A percentile compares a stretch with the other conserved stretches of the same genome.
These are phyloP conservation scores for Macrobrachium rosenbergii DNA, from an alignment of 1,140 invertebrate species.

Conservation along the genomic window DNA sequence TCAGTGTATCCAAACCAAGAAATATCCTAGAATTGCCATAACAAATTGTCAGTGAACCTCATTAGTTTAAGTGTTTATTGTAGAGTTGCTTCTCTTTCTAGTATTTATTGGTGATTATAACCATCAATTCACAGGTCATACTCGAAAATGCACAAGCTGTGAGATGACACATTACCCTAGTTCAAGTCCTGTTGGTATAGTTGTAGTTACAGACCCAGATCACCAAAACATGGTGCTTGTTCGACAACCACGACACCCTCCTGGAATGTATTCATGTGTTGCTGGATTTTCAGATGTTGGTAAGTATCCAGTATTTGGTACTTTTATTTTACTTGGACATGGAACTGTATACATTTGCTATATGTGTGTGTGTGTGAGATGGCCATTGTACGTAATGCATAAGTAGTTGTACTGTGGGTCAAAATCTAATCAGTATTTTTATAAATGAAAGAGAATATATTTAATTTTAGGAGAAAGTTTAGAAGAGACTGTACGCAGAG, in stretches of 20 bases:
- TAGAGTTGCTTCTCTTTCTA: neutral
- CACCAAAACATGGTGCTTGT: slow-evolving; percentile 73
- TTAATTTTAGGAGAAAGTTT: slow-evolving; percentile 73
- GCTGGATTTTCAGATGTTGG: slow-evolving; percentile 76
- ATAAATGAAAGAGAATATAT: neutral
- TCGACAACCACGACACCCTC: slow-evolving; percentile 72
- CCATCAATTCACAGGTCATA: slow-evolving; percentile 70
- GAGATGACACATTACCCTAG: slow-evolving; percentile 67
- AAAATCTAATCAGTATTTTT: neutral
- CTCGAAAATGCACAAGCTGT: slow-evolving; percentile 68
- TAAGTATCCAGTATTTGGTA: slow-evolving; percentile 65
- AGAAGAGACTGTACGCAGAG: slow-evolving; percentile 74
- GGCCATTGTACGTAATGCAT: neutral
- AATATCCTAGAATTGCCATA: no score
- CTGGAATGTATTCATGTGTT: slow-evolving; percentile 75
- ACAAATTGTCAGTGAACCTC: no score
- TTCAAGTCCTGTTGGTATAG: slow-evolving; percentile 74
- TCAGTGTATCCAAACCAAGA: no score
- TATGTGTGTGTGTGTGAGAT: neutral
- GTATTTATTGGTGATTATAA: neutral
- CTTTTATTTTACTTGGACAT: slow-evolving; percentile 12
- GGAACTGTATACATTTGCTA: neutral
- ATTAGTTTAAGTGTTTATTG: no score
- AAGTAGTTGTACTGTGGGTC: no score
- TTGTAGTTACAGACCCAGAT: slow-evolving; percentile 72